phyloP scores from a whole-genome alignment of 2,113 vertebrate species.

The Perca flavescens region DNA sequence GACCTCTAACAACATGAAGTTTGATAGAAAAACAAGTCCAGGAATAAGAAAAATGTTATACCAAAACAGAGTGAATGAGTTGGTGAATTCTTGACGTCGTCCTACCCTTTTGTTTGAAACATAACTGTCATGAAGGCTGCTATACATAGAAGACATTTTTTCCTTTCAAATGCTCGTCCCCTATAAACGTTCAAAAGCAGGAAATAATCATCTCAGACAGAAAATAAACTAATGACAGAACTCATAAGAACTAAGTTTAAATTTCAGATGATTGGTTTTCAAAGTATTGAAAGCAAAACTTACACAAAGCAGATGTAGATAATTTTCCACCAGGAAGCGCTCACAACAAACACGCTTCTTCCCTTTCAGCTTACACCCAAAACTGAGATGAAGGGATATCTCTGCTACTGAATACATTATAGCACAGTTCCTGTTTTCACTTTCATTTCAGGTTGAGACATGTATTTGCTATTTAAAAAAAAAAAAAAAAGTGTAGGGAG shows the following conservation, averaged over 20 bases:
- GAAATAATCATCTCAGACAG: background rate
- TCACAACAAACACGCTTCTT: background rate
- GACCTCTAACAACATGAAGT: constrained; percentile 45
- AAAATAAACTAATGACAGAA: background rate
- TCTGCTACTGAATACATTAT: background rate
- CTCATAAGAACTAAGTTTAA: background rate
- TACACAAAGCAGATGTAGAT: constrained; percentile 24
- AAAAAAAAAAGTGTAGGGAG: background rate
- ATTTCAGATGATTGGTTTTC: background rate
- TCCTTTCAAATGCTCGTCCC: background rate
- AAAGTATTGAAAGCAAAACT: constrained; percentile 37
- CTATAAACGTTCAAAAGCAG: constrained; percentile 28
- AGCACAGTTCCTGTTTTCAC: constrained; percentile 72
- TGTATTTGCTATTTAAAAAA: background rate
- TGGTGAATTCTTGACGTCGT: background rate
- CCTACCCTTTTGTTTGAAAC: constrained; percentile 73
- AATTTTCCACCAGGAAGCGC: background rate
- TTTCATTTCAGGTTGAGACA: constrained; percentile 70
- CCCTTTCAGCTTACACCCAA: background rate
- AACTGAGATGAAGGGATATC: constrained; percentile 6
- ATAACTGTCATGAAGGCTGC: constrained; percentile 67
- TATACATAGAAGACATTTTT: constrained; percentile 65
- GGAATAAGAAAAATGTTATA: background rate
- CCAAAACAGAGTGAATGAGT: background rate
- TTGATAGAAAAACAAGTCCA: background rate